Conservation (phyloP, 2,113 vertebrate genomes). For the Polypterus senegalus region DNA sequence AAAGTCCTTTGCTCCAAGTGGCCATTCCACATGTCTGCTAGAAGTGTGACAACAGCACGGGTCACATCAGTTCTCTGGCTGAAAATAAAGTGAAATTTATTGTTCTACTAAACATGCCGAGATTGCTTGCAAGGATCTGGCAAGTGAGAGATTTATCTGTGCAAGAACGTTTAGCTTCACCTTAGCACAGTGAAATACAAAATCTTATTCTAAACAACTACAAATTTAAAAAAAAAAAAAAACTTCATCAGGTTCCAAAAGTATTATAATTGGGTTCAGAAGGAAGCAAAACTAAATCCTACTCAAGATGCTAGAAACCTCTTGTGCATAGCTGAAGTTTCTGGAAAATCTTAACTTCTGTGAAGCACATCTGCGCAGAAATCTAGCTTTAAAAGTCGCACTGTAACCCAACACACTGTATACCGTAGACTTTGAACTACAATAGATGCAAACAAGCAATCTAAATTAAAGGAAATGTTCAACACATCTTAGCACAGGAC, state of each 20-base stretch:
- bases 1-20: conserved; percentile 45
- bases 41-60: conserved; percentile 47
- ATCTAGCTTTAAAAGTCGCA: no score
- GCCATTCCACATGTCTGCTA: conserved; percentile 64
- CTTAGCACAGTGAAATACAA: neutral
- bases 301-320: no score
- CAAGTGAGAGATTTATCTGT: neutral
- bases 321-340: no score
- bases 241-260: no score
- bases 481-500: neutral
- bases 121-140: neutral
- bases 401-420: neutral
- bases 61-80: conserved; percentile 37
- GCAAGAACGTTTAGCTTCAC: neutral
- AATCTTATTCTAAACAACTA: neutral
- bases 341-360: no score
- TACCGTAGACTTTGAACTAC: neutral
- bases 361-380: no score
- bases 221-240: neutral
- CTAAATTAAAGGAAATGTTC: neutral
- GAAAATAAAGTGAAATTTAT: conserved; percentile 1
- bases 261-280: no score
- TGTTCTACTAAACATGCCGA: neutral
- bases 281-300: no score
- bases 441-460: neutral